These are phyloP conservation scores for Hydrolagus affinis DNA, from an alignment of 2,113 vertebrate genomes.

Conservation along the genomic window DNA sequence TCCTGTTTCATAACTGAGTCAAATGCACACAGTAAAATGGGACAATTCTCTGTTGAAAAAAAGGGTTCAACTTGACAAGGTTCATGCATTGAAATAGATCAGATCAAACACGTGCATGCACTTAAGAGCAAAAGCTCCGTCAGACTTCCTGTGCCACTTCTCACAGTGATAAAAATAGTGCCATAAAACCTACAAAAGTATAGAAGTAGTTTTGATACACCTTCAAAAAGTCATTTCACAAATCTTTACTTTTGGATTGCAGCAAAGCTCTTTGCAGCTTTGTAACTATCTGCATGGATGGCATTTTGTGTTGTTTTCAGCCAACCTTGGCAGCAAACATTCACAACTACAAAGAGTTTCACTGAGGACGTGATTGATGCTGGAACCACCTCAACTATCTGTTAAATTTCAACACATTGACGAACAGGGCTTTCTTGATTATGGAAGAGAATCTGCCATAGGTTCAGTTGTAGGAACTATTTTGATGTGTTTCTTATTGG, in stretches of 20 bases:
- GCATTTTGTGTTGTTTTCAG: not conserved
- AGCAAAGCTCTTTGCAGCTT: not conserved
- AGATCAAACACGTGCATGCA: not conserved
- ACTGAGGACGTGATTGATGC: not conserved
- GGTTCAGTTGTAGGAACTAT: too few relatives aligned
- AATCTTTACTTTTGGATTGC: not conserved
- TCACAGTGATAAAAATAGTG: not conserved
- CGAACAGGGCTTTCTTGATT: too few relatives aligned
- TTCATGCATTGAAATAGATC: not conserved
- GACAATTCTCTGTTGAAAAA: not conserved
- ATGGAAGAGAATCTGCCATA: too few relatives aligned
- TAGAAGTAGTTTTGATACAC: not conserved
- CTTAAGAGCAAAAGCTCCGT: not conserved
- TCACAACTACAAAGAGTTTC: not conserved
- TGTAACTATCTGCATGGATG: not conserved
- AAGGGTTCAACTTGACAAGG: not conserved
- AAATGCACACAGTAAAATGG: conserved; percentile 1
- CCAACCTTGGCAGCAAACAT: not conserved
- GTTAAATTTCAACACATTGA: too few relatives aligned
- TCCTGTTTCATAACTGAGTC: not conserved
- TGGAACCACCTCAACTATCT: too few relatives aligned
- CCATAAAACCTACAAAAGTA: not conserved
- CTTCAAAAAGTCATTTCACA: not conserved
- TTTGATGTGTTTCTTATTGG: too few relatives aligned
- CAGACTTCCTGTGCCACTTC: not conserved